Percentiles rank a stretch among this genome's conserved stretches.
These are phyloP conservation scores for Halcyon badia DNA, from an alignment of 2,797 vertebrate species.

Conservation along the genomic window DNA sequence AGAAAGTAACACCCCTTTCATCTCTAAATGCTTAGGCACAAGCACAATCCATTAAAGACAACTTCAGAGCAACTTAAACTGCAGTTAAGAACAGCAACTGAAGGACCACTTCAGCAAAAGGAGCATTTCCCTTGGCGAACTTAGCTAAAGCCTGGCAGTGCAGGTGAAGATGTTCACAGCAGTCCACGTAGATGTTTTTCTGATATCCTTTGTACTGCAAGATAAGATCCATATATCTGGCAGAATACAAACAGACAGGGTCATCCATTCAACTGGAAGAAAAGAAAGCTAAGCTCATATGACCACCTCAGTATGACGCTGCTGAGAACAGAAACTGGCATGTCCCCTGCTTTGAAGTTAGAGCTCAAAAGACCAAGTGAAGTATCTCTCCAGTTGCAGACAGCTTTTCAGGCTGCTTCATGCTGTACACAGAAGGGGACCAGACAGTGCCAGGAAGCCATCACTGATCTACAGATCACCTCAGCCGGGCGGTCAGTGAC, in stretches of 20 bases:
- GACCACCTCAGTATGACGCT: not conserved
- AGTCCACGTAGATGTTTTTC: not conserved
- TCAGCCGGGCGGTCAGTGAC: not conserved
- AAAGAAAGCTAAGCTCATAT: not conserved
- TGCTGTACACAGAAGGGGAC: not conserved
- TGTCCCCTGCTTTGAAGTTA: not conserved
- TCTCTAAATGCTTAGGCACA: not conserved
- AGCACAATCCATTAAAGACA: not conserved
- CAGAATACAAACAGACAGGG: not conserved
- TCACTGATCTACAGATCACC: not conserved
- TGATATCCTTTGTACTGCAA: not conserved
- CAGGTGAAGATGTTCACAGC: not conserved
- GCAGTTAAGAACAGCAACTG: not conserved
- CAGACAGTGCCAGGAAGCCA: not conserved
- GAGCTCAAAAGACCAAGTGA: not conserved
- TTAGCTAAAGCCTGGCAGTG: not conserved
- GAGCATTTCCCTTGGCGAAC: not conserved
- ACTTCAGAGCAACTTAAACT: not conserved
- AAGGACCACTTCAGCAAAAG: not conserved
- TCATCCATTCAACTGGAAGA: not conserved
- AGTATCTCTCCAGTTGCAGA: not conserved
- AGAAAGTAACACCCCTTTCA: not conserved
- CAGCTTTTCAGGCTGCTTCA: not conserved
- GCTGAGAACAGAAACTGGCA: not conserved
- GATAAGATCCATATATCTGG: not conserved